phyloP scores from a whole-genome alignment of 2,113 vertebrate species.

The Elachura formosa region DNA sequence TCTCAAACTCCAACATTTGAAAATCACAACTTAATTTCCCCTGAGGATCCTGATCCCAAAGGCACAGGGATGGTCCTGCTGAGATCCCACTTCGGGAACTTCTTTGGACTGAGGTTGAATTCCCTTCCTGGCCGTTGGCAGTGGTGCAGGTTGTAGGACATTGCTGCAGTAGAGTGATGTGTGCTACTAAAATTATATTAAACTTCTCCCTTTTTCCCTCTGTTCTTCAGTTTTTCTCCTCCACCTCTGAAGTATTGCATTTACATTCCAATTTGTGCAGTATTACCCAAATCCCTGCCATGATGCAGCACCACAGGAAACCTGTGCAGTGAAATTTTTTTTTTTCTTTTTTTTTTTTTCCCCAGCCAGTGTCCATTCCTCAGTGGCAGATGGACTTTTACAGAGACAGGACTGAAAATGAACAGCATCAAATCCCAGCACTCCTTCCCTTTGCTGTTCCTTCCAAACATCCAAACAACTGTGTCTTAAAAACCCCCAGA shows the following conservation, averaged over 20 bases:
- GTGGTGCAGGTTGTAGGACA: neutral
- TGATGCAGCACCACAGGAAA: fast-evolving
- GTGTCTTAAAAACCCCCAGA: neutral
- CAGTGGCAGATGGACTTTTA: neutral
- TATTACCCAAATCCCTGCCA: neutral
- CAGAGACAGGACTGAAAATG: neutral
- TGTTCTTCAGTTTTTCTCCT: neutral
- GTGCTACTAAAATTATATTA: fast-evolving
- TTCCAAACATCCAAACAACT: fast-evolving
- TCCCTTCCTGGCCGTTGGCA: neutral
- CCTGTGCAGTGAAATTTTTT: neutral
- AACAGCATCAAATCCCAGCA: neutral
- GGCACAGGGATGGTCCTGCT: neutral
- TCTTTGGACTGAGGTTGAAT: neutral
- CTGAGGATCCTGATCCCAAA: neutral
- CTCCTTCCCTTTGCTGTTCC: neutral
- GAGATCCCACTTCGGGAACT: neutral
- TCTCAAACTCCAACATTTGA: neutral
- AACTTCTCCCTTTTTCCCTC: neutral
- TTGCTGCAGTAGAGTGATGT: fast-evolving
- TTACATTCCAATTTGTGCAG: neutral
- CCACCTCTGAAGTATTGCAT: neutral
- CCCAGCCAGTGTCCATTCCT: neutral
- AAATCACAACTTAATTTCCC: neutral
- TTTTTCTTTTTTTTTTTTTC: too few relatives aligned